Base-by-base conservation (phyloP, 2,113 vertebrate species). In the Arothron firmamentum region DNA sequence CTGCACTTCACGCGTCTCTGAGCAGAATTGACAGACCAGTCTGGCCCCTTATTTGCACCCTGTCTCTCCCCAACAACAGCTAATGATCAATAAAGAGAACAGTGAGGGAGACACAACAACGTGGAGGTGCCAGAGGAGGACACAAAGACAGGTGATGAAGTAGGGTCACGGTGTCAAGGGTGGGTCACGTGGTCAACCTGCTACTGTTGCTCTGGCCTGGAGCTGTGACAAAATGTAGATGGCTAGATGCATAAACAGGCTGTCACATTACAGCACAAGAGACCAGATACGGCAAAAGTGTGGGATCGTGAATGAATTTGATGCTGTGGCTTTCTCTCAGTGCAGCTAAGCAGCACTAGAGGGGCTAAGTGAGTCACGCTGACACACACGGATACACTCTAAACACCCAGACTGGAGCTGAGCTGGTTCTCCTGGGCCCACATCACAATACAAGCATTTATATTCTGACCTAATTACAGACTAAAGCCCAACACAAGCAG, bases 31-130 rank as follows among this genome's bases (percentile, higher is more conserved):
- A 91, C 88, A 85, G 82, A 78, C 75, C 80, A 62, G 85, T 80
- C 78, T 63, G 85, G 78, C 76, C 82, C 87, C 70, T 84, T 91
- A 90, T 90, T 90, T 89, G 89, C 81, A 84, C 75, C 70, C 59
- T 84, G 77, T 72, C 76, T 77, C 71, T 59, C 52, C 74, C 70
- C 69, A 84, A 77, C 81, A 82, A 72, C 80, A 65, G 64, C 77
- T 89, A 87, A 89, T 92, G 86, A 89, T 89, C 88, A 88, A 87
- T 87, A 88, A 77, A 67, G 57, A 62, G 59, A 67, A 67, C 66
- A 60, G 59, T 56, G 54, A 52, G 25, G 45, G 57, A 63, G 58
- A 45, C 16, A 17, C 12, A 17, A 16, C 43, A 45, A 3, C 14
- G 13, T 15, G 43, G 43, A 45, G 12, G 43, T 17, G 43, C 4